Base-by-base conservation (phyloP, 2,113 vertebrate genomes). In the Tylochromis polylepis region DNA sequence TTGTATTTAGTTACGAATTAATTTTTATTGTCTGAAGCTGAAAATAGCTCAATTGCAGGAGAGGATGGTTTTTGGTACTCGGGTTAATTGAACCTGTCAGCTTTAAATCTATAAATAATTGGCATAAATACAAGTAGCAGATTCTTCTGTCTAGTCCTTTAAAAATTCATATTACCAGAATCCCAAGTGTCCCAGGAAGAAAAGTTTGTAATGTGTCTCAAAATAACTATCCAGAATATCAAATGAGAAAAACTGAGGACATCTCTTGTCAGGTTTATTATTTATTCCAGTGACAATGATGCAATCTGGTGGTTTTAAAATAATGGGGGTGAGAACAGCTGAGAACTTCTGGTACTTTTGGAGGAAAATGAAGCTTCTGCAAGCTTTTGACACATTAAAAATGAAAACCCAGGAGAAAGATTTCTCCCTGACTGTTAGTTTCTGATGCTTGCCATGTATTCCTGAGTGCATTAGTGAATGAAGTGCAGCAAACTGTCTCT, bases 401-500 rank as follows among this genome's bases (percentile, higher is more conserved):
- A 84, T 60, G 11, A 86, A 90, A 90, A 79, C 60, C 59, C 77
- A 34, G 14, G 78, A 78, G 87, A 58, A 14, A 41, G 85, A 85
- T 62, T 82, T 79, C 80, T 14, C 85, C 72, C 57, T 5, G 2
- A 77, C 65, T 55, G 81, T 51, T 59, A 85, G 27, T 83, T 60
- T 87, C 70, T 57, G 34, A 41, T 83, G 56, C 86, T 85, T 87
- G 57, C 1, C 81, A 88, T 81, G 60, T 82, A 49, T 84, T 75
- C 85, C 77, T 34, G 80, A 41, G 46, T 41, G 87, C 34, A 29
- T 46, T 87, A 36, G 38, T 60, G 85, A 59, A 89, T 83, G 46
- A 85, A 89, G 79, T 79, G 79, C 78, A 59, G 72, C 46, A 57
- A 88, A 88, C 87, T 72, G 27, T 18, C 58, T 58, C 77, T 84